Base-by-base conservation (phyloP, 37 sponge, comb jelly and placozoan genomes). In the Haliclona indistincta region DNA sequence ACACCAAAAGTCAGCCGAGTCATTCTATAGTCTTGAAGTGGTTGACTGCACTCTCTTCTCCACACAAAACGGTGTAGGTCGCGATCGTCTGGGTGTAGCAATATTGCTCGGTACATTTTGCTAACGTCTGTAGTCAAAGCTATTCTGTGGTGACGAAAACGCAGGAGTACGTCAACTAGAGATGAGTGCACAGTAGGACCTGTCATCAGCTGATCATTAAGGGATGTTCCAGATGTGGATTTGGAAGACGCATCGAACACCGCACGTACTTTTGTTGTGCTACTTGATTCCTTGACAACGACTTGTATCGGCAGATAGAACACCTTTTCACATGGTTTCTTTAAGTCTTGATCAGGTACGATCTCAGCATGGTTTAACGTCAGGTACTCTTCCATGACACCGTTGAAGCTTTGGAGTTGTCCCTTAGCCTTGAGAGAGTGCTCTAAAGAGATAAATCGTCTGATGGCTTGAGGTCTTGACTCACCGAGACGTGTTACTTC, bases 221-320 rank as follows among this genome's bases (percentile, higher is more conserved):
- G 51, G 15, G 51, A 47, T 10, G 15, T 15, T 47, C 51, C 51
- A 47, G 15, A 47, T 47, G 51, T 17, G 13, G 51, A 47, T 47
- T 47, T 47, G 15, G 51, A 10, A 47, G 51, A 47, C 15, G 51
- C 51, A 15, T 47, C 51, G n/a, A n/a, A n/a, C n/a, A 47, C 51
- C 10, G 51, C 51, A 61, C 63, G 63, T 8, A 61, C 30, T 61
- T 47, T 47, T 15, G 51, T 47, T 15, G 15, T 47, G 10, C 13
- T 47, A 15, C 51, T 47, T 47, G 51, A 47, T 15, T 47, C 51
- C 51, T 47, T 47, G 13, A 47, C 15, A 25, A 61, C 58, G 58
- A 35, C 58, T 17, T 72, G 73, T 29, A 68, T 68, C 26, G 69
- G 69, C 15, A 68, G 26, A 22, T 68, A 72, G 58, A 72, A 72